A percentile compares a stretch with the other conserved stretches of the same genome.
These are phyloP conservation scores for Lutjanus argentimaculatus DNA, from an alignment of 2,797 vertebrate species.

Conservation along the genomic window DNA sequence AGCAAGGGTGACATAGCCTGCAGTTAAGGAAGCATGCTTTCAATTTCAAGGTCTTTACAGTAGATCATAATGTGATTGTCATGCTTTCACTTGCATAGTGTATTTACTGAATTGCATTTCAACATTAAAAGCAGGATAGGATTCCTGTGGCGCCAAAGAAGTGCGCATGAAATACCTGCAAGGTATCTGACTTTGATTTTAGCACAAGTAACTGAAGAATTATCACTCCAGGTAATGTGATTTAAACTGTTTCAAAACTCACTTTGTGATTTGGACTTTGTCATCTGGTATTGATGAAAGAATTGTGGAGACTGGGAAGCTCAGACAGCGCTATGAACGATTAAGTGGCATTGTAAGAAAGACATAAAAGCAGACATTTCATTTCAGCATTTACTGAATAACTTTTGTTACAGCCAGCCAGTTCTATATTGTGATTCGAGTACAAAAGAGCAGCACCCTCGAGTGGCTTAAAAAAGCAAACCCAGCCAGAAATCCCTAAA, in stretches of 20 bases:
- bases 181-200: not conserved
- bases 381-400: not conserved
- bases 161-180: not conserved
- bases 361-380: not conserved
- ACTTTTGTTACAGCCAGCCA: not conserved
- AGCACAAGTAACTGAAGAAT: not conserved
- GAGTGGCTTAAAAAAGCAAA: too few species aligned
- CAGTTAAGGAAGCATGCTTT: not conserved
- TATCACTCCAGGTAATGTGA: not conserved
- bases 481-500: too few species aligned
- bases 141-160: not conserved
- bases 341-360: not conserved
- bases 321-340: not conserved
- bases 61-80: not conserved
- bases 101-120: not conserved
- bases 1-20: not conserved
- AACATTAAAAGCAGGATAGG: not conserved
- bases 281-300: not conserved
- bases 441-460: too few species aligned
- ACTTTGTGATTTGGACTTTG: not conserved
- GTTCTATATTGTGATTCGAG: not conserved
- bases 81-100: not conserved
- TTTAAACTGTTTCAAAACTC: not conserved
- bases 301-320: too few species aligned
- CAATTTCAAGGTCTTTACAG: slow-evolving; percentile 9